These are phyloP conservation scores for Mormoops blainvillei DNA, from an alignment of 2,113 vertebrate genomes.

Conservation along the genomic window DNA sequence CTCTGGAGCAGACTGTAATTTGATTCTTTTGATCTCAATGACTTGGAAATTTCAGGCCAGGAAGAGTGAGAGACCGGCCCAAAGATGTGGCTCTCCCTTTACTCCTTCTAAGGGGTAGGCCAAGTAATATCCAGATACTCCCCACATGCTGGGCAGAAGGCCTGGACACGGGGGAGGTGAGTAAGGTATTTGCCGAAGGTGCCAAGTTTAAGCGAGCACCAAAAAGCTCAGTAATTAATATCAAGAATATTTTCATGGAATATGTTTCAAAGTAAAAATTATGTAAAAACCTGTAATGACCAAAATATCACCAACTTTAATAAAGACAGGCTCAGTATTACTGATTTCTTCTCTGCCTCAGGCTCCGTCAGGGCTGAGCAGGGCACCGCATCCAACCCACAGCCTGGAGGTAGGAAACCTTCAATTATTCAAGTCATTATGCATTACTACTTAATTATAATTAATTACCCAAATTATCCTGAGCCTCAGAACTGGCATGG, in stretches of 20 bases:
- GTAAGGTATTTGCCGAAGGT: not conserved
- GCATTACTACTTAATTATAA: slow-evolving; percentile 23
- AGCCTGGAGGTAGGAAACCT: not conserved
- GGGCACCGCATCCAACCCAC: not conserved
- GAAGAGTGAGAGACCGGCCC: not conserved
- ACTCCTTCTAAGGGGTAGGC: not conserved
- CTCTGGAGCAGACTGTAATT: not conserved
- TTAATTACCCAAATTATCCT: not conserved
- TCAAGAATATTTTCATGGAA: not conserved
- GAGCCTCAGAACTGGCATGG: not conserved
- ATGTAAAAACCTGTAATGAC: not conserved
- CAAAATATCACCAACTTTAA: not conserved
- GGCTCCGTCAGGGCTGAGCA: not conserved
- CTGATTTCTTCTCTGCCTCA: not conserved
- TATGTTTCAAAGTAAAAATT: not conserved
- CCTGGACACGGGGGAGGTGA: not conserved
- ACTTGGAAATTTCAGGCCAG: not conserved
- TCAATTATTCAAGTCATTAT: slow-evolving; percentile 10
- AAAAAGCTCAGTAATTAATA: not conserved
- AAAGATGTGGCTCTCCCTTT: not conserved
- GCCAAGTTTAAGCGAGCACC: not conserved
- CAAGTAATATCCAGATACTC: not conserved
- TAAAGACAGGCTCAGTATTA: not conserved
- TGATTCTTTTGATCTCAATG: not conserved
- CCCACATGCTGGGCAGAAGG: not conserved